phyloP scores from a whole-genome alignment of 2,888 invertebrate species.

The Eupithecia centaureata region DNA sequence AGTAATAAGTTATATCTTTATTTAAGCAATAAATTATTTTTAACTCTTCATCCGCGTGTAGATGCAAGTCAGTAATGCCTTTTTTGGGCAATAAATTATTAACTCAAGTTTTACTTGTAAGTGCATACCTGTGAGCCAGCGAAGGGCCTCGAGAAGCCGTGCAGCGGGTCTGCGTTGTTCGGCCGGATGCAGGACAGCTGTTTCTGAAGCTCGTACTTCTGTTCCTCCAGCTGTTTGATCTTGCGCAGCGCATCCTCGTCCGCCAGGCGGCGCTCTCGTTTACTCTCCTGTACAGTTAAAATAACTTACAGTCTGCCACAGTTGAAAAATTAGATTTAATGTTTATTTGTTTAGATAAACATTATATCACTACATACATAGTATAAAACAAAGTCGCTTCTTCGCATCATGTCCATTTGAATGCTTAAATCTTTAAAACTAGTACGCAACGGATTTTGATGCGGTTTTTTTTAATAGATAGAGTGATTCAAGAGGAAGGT shows the following conservation, averaged over 20 bases:
- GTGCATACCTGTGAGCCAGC: constrained; percentile 86
- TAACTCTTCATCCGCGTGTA: no score
- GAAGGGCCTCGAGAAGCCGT: constrained; percentile 86
- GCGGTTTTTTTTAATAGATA: no score
- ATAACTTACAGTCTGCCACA: background rate
- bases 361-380: no score
- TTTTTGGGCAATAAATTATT: background rate
- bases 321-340: background rate
- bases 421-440: no score
- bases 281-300: constrained; percentile 88
- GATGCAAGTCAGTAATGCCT: no score
- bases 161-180: constrained; percentile 72
- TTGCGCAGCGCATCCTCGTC: constrained; percentile 97
- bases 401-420: no score
- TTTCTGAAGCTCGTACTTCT: constrained; percentile 95
- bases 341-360: no score
- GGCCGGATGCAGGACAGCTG: constrained; percentile 89
- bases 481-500: no score
- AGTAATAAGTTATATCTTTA: no score
- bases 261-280: constrained; percentile 95
- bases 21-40: no score
- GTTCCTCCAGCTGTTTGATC: constrained; percentile 97
- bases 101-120: background rate
- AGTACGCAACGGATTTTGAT: no score
- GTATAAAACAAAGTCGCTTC: no score